phyloP scores from a whole-genome alignment of 2,888 invertebrate genomes.

The Toxonevra muliebris region DNA sequence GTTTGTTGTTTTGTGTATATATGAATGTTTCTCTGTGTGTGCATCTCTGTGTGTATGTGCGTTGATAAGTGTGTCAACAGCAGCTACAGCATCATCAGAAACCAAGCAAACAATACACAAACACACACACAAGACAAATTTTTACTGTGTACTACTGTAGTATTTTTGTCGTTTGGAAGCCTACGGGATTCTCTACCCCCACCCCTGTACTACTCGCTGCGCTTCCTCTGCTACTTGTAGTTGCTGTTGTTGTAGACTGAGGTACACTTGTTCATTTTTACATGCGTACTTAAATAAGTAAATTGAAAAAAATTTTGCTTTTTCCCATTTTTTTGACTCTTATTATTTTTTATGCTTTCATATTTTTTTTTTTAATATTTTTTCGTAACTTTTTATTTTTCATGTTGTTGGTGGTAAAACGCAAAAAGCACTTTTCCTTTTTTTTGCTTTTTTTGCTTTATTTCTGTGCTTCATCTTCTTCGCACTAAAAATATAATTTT shows the following conservation, averaged over 20 bases:
- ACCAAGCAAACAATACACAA: slow-evolving; percentile 21
- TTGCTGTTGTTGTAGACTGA: too few relatives aligned
- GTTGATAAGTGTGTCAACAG: slow-evolving; percentile 58
- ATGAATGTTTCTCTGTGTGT: slow-evolving; percentile 20
- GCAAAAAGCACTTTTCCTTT: neutral
- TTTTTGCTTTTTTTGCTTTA: too few relatives aligned
- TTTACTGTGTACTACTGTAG: neutral
- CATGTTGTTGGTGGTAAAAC: slow-evolving; percentile 11
- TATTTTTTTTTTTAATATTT: neutral
- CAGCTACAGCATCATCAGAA: slow-evolving; percentile 39
- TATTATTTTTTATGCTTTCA: neutral
- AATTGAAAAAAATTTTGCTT: slow-evolving; percentile 19
- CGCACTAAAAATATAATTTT: slow-evolving; percentile 10
- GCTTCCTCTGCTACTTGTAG: too few relatives aligned
- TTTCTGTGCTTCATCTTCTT: neutral
- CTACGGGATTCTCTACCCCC: neutral
- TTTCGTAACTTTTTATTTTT: neutral
- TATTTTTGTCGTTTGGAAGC: slow-evolving; percentile 14
- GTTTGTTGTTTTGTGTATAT: slow-evolving; percentile 4
- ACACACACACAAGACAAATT: slow-evolving; percentile 32
- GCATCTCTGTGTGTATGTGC: slow-evolving; percentile 33
- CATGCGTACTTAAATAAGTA: slow-evolving; percentile 31
- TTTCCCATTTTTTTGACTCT: neutral
- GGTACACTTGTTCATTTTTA: slow-evolving; percentile 18
- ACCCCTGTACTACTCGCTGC: too few relatives aligned